Conservation (phyloP, 2,113 vertebrate species). For the Megalops atlanticus region DNA sequence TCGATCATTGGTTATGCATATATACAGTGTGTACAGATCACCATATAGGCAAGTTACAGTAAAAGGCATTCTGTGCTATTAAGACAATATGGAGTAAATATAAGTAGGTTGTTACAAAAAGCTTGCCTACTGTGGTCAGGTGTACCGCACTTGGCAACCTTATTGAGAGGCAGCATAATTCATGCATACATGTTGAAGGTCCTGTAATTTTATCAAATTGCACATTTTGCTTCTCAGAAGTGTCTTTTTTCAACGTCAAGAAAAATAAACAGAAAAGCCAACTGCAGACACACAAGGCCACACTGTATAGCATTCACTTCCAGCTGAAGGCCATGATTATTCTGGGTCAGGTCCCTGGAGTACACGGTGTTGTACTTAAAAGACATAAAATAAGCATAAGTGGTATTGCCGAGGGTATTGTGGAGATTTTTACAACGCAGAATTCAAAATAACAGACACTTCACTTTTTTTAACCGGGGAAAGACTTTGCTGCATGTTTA, state of each 20-base stretch:
- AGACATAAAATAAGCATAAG: slow-evolving; percentile 14
- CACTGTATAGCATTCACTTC: background rate
- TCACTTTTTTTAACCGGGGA: background rate
- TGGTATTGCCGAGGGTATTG: background rate
- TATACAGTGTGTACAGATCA: too few relatives aligned
- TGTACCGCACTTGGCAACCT: too few relatives aligned
- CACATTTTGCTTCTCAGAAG: too few relatives aligned
- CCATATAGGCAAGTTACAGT: too few relatives aligned
- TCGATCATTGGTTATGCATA: too few relatives aligned
- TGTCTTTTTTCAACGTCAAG: too few relatives aligned
- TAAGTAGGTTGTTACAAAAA: background rate
- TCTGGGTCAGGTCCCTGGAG: slow-evolving; percentile 7
- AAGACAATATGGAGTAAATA: background rate
- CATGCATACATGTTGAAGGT: background rate
- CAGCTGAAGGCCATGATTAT: background rate
- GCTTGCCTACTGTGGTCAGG: background rate
- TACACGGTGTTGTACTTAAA: slow-evolving; percentile 10
- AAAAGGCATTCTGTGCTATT: background rate
- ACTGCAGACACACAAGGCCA: background rate
- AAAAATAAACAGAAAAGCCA: too few relatives aligned
- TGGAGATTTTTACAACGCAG: background rate
- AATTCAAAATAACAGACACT: background rate
- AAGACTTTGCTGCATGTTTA: background rate
- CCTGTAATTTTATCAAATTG: background rate
- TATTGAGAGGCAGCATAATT: too few relatives aligned